Percentiles rank a stretch among this genome's conserved stretches.
phyloP scores from a whole-genome alignment of 2,888 invertebrate species.

The Andrena chrysosceles region DNA sequence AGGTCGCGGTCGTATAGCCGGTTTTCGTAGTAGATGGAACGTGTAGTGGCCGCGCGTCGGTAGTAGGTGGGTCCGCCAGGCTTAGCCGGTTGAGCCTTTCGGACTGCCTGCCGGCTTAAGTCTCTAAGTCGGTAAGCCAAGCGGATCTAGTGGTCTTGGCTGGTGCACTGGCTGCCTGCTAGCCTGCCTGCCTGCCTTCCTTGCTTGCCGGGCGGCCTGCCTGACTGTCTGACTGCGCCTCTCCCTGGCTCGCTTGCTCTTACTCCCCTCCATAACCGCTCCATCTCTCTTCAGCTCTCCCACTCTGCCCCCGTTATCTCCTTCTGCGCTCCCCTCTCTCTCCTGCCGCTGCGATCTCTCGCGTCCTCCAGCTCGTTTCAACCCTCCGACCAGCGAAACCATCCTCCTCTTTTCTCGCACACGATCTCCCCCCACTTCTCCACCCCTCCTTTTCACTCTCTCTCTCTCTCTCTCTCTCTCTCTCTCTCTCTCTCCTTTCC shows the following conservation, averaged over 20 bases:
- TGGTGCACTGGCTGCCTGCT: slow-evolving; percentile 85
- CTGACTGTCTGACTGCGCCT: slow-evolving; percentile 83
- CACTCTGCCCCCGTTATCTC: slow-evolving; percentile 64
- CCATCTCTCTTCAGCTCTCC: slow-evolving; percentile 75
- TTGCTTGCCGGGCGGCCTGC: slow-evolving; percentile 80
- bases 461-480: slow-evolving; percentile 22
- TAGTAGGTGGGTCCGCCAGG: slow-evolving; percentile 79
- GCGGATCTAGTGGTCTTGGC: slow-evolving; percentile 83
- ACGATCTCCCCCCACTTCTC: slow-evolving; percentile 25
- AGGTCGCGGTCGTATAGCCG: slow-evolving; percentile 70
- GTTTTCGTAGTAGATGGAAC: slow-evolving; percentile 74
- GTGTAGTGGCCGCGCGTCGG: slow-evolving; percentile 73
- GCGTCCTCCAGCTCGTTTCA: slow-evolving; percentile 45
- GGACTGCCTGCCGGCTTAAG: slow-evolving; percentile 84
- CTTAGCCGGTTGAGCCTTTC: slow-evolving; percentile 83
- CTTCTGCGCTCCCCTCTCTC: slow-evolving; percentile 58
- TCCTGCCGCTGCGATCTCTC: slow-evolving; percentile 54
- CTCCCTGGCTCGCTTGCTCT: slow-evolving; percentile 78
- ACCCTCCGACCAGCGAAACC: slow-evolving; percentile 9
- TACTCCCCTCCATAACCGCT: slow-evolving; percentile 71
- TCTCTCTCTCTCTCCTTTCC: slow-evolving; percentile 4
- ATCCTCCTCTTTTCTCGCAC: slow-evolving; percentile 30
- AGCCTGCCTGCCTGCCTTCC: slow-evolving; percentile 84
- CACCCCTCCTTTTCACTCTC: not conserved
- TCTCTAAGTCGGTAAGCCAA: slow-evolving; percentile 84